Conservation (phyloP, 2,113 vertebrate species). For the Toxotes jaculatrix region DNA sequence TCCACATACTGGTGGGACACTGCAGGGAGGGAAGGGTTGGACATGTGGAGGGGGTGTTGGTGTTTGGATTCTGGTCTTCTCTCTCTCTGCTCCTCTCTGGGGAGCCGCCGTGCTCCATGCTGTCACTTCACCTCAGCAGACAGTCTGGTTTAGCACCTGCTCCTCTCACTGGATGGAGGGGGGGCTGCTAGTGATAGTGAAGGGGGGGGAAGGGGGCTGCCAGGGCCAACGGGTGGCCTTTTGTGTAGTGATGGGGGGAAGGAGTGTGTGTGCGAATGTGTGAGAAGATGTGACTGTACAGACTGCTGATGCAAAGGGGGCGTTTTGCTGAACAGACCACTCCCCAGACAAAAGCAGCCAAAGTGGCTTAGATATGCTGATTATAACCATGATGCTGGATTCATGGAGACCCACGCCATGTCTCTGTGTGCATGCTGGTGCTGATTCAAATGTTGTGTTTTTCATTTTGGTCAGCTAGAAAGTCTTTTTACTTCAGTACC, state of each 20-base stretch:
- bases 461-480: neutral
- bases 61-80: neutral
- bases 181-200: slow-evolving; percentile 14
- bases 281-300: slow-evolving; percentile 40
- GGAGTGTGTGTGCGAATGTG: slow-evolving; percentile 30
- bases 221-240: slow-evolving; percentile 35
- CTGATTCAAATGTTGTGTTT: neutral
- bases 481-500: neutral
- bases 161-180: slow-evolving; percentile 54
- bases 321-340: slow-evolving; percentile 19
- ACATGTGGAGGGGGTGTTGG: neutral
- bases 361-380: slow-evolving; percentile 65
- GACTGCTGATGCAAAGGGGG: slow-evolving; percentile 38
- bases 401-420: neutral
- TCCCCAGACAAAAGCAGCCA: slow-evolving; percentile 44
- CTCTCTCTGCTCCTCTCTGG: slow-evolving; percentile 38
- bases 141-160: slow-evolving; percentile 74
- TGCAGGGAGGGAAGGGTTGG: neutral
- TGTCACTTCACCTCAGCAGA: slow-evolving; percentile 65
- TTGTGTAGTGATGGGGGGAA: slow-evolving; percentile 62
- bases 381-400: slow-evolving; percentile 38
- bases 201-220: slow-evolving; percentile 1
- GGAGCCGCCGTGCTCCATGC: slow-evolving; percentile 52
- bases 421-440: neutral
- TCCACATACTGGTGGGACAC: neutral